These are phyloP conservation scores for Lipophrys pholis DNA, from an alignment of 2,113 vertebrate genomes.

Conservation along the genomic window DNA sequence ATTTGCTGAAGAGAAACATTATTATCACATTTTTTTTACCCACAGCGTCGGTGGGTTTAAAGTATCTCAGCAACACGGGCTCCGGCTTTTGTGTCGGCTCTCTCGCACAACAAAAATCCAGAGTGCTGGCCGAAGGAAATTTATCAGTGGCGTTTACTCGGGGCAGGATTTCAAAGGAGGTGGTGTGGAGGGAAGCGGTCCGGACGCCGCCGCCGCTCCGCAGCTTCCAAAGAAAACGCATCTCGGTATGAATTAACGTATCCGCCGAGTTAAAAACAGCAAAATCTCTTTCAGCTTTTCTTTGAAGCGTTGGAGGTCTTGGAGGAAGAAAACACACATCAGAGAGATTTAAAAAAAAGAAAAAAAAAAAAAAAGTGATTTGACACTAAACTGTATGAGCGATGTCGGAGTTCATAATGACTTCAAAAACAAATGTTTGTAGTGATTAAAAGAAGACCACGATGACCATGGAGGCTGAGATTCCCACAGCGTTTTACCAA, in stretches of 20 bases:
- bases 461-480: neutral
- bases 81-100: constrained; percentile 44
- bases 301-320: constrained; percentile 3
- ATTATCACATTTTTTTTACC: constrained; percentile 46
- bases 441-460: constrained; percentile 21
- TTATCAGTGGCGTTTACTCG: constrained; percentile 35
- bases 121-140: constrained; percentile 41
- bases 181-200: constrained; percentile 16
- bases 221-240: constrained; percentile 20
- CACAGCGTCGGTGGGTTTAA: constrained; percentile 30
- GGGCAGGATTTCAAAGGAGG: constrained; percentile 29
- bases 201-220: constrained; percentile 15
- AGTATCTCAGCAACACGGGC: constrained; percentile 45
- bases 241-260: constrained; percentile 15
- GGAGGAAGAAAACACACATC: constrained; percentile 11
- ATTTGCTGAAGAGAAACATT: constrained; percentile 57
- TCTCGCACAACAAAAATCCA: constrained; percentile 36
- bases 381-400: neutral
- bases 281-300: constrained; percentile 20
- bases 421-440: neutral
- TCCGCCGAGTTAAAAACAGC: constrained; percentile 19
- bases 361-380: neutral
- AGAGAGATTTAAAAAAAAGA: neutral
- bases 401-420: constrained; percentile 10
- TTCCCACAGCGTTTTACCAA: neutral